A percentile compares a stretch with the other conserved stretches of the same genome.
Conservation (phyloP, 2,797 vertebrate species). For the Galagoides demidoff region DNA sequence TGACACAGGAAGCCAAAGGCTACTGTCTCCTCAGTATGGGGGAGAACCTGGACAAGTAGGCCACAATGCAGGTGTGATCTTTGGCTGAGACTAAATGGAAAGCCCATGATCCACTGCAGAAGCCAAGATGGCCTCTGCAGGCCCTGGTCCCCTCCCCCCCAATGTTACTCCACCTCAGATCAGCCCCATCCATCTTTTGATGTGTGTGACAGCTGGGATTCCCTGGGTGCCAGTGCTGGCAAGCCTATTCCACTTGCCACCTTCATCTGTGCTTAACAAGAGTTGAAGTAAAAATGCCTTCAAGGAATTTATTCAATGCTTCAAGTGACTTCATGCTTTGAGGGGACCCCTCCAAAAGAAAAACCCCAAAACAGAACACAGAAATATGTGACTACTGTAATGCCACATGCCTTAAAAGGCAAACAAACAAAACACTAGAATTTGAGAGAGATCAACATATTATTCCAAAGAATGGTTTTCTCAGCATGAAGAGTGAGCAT, state of each 20-base stretch:
- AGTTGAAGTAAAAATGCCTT: slow-evolving; percentile 41
- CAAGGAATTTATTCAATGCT: slow-evolving; percentile 6
- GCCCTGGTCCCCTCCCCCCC: not conserved
- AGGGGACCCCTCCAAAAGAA: not conserved
- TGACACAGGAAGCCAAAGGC: not conserved
- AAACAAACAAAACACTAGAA: not conserved
- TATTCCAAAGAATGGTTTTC: slow-evolving; percentile 6
- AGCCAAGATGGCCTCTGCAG: slow-evolving; percentile 1
- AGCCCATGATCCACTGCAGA: not conserved
- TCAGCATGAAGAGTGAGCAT: not conserved
- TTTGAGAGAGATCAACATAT: slow-evolving; percentile 10
- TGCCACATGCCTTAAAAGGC: not conserved
- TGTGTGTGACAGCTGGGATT: not conserved
- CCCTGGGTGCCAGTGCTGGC: not conserved
- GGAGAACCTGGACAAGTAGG: not conserved
- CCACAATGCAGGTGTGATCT: not conserved
- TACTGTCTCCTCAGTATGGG: not conserved
- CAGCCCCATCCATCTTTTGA: not conserved
- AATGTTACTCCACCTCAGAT: not conserved
- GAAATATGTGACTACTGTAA: slow-evolving; percentile 24
- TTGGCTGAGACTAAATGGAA: not conserved
- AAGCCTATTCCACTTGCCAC: not conserved
- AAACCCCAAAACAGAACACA: not conserved
- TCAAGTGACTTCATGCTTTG: slow-evolving; percentile 29
- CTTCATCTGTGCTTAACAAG: slow-evolving; percentile 26